These are phyloP conservation scores for Spizella passerina DNA, from an alignment of 2,797 vertebrate species.

Conservation along the genomic window DNA sequence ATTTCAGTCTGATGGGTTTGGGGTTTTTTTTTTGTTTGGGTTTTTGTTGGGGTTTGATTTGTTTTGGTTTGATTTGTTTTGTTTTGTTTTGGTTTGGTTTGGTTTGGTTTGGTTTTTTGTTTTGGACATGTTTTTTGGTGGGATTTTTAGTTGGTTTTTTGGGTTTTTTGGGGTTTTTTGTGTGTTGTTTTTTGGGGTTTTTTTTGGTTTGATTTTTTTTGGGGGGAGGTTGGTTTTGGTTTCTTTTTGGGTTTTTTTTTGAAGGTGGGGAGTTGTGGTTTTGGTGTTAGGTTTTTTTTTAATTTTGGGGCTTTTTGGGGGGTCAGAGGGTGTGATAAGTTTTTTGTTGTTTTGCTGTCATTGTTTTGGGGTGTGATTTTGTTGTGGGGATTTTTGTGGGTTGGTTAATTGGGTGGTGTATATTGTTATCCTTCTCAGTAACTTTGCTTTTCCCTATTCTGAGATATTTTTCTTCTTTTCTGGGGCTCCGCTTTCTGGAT, in stretches of 20 bases:
- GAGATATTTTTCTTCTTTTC: not conserved
- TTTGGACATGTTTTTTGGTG: no score
- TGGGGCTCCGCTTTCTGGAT: not conserved
- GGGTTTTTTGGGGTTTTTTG: no score
- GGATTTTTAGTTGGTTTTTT: no score
- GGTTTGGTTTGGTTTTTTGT: no score
- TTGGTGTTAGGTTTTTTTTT: not conserved
- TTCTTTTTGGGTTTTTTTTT: not conserved
- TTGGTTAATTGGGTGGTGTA: not conserved
- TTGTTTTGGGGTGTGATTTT: not conserved
- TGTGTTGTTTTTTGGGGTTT: no score
- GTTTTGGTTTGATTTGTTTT: no score
- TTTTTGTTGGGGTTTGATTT: no score
- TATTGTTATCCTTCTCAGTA: not conserved
- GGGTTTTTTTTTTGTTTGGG: no score
- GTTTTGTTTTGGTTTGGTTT: rapidly evolving
- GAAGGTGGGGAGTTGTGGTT: not conserved
- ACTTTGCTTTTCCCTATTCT: not conserved
- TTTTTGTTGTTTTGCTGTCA: not conserved
- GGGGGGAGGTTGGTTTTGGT: no score
- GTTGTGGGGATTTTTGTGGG: not conserved
- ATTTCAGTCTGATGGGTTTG: not conserved
- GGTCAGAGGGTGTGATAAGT: rapidly evolving
- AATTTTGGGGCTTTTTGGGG: rapidly evolving
- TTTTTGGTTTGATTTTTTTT: not conserved